These are phyloP conservation scores for Acomys russatus DNA, from an alignment of 2,797 vertebrate genomes.

Conservation along the genomic window DNA sequence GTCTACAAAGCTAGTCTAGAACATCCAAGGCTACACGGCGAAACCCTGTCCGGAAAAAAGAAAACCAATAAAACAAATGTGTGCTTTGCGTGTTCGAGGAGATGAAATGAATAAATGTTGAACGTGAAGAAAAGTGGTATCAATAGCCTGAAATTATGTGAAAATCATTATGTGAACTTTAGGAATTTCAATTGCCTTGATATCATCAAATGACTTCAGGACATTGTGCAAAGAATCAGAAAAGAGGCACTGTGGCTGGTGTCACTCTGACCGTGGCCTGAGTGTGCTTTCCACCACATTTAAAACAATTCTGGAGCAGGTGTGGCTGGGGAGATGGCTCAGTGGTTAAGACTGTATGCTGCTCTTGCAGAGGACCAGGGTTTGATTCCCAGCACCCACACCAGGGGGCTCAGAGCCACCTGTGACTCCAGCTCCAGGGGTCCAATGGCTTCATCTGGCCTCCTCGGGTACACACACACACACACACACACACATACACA, in stretches of 20 bases:
- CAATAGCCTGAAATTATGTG: neutral
- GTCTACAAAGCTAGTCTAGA: no score
- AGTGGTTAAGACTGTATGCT: neutral
- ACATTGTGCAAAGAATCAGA: slow-evolving; percentile 6
- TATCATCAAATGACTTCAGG: slow-evolving; percentile 56
- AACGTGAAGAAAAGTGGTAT: slow-evolving; percentile 33
- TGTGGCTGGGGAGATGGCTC: neutral
- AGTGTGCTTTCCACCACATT: neutral
- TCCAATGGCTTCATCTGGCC: neutral
- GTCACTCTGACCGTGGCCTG: neutral
- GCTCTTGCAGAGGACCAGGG: neutral
- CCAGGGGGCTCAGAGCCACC: neutral
- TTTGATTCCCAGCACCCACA: neutral
- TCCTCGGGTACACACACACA: neutral
- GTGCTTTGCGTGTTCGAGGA: neutral
- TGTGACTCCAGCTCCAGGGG: neutral
- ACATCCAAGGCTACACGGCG: no score
- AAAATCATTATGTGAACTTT: slow-evolving; percentile 50
- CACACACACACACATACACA: neutral
- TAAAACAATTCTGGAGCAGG: neutral
- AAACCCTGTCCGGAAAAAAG: no score
- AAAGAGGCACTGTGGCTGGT: neutral
- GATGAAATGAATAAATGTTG: neutral
- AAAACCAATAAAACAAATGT: no score
- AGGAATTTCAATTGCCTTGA: slow-evolving; percentile 54